phyloP scores from a whole-genome alignment of 2,888 invertebrate genomes.

The Lasius platythorax region DNA sequence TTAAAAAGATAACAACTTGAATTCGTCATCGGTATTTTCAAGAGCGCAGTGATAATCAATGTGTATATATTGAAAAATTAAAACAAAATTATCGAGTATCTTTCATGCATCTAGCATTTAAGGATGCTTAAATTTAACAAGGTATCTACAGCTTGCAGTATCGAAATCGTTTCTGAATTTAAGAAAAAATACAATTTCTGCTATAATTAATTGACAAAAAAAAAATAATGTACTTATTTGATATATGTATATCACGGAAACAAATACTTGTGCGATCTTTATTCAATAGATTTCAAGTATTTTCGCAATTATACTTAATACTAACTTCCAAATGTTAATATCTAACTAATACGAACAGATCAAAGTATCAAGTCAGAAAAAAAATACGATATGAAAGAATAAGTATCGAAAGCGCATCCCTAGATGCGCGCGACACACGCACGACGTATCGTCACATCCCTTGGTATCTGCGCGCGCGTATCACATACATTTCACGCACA shows the following conservation, averaged over 20 bases:
- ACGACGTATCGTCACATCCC: slow-evolving; percentile 30
- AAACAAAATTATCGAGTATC: neutral
- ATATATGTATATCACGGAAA: neutral
- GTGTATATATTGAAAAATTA: neutral
- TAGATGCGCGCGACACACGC: slow-evolving; percentile 25
- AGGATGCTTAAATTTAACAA: neutral
- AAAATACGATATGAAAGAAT: neutral
- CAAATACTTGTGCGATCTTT: neutral
- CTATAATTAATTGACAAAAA: neutral
- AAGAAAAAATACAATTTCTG: neutral
- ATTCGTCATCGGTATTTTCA: slow-evolving; percentile 13
- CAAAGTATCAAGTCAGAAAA: neutral
- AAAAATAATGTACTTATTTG: neutral
- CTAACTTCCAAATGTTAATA: neutral
- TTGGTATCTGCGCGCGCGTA: neutral
- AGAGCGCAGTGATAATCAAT: neutral
- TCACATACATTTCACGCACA: too few species aligned
- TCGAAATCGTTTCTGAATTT: neutral
- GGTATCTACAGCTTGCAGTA: neutral
- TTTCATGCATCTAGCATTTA: neutral
- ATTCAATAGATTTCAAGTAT: slow-evolving; percentile 5
- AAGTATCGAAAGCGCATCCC: slow-evolving; percentile 2
- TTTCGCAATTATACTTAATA: neutral
- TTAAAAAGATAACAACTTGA: slow-evolving; percentile 4
- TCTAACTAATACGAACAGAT: neutral